phyloP scores from a whole-genome alignment of 2,113 vertebrate species.

The Scomber colias region DNA sequence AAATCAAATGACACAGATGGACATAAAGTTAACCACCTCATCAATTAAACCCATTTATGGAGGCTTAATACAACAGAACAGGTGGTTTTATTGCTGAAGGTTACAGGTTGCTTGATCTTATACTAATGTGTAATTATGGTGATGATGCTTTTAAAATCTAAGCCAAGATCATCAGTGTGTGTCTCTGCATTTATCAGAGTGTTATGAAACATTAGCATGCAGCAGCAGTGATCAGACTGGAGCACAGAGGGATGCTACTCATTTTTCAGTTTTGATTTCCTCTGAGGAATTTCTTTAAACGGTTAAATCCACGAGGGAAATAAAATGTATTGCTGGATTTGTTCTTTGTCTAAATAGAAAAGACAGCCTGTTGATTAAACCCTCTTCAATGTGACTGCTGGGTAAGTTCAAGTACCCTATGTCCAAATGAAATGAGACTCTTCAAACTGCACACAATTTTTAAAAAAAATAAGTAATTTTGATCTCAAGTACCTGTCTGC shows the following conservation, averaged over 20 bases:
- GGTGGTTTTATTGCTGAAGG: not conserved
- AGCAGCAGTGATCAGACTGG: not conserved
- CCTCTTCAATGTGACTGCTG: too few species aligned
- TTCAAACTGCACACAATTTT: not conserved
- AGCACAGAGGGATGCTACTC: too few species aligned
- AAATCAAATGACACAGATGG: too few species aligned
- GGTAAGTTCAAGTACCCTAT: too few species aligned
- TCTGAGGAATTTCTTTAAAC: too few species aligned
- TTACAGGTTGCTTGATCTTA: too few species aligned
- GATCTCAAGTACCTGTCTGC: conserved; percentile 88
- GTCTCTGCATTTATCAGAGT: not conserved
- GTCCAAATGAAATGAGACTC: not conserved
- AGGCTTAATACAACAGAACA: conserved; percentile 1
- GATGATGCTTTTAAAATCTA: too few species aligned
- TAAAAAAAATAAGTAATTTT: not conserved
- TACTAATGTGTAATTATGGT: too few species aligned
- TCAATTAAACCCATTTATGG: not conserved
- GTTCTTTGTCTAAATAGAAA: not conserved
- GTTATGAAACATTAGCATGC: not conserved
- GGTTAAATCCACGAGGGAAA: too few species aligned
- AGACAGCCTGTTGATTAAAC: too few species aligned
- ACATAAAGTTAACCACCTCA: conserved; percentile 2
- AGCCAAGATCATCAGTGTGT: not conserved
- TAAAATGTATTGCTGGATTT: too few species aligned
- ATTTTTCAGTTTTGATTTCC: too few species aligned